phyloP scores from a whole-genome alignment of 2,113 vertebrate genomes.

The Erpornis zantholeuca region DNA sequence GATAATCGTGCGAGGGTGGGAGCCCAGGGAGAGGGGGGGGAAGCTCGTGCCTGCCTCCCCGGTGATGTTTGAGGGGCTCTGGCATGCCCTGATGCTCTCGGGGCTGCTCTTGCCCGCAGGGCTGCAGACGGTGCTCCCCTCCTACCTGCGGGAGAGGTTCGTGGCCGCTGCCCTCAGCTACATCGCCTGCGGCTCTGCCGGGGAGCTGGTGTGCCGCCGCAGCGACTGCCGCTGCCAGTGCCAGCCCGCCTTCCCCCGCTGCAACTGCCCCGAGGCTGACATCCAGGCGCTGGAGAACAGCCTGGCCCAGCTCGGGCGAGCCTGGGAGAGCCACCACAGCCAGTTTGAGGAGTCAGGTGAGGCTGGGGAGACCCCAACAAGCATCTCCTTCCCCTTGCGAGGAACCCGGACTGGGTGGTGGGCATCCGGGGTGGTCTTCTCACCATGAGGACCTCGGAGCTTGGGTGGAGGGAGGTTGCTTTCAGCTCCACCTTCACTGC shows the following conservation, averaged over 20 bases:
- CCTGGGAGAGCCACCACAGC: conserved; percentile 82
- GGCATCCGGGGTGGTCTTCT: background rate
- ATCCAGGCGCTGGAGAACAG: conserved; percentile 91
- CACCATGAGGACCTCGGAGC: background rate
- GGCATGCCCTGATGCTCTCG: rapidly evolving
- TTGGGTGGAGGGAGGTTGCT: background rate
- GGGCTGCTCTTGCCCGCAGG: conserved; percentile 66
- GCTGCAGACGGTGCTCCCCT: conserved; percentile 90
- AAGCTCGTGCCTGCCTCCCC: rapidly evolving
- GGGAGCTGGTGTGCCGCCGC: conserved; percentile 87
- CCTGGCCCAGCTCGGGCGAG: conserved; percentile 82
- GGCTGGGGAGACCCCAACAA: background rate
- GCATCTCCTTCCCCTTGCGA: background rate
- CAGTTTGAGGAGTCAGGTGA: conserved; percentile 95
- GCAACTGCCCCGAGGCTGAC: conserved; percentile 92
- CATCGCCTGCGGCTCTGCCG: conserved; percentile 92
- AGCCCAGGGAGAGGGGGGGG: background rate
- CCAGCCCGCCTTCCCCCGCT: conserved; percentile 83
- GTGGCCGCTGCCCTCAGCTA: conserved; percentile 95
- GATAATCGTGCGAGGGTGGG: background rate
- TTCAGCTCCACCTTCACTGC: rapidly evolving
- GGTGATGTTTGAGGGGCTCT: rapidly evolving
- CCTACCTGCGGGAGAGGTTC: conserved; percentile 87
- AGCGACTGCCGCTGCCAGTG: conserved; percentile 96
- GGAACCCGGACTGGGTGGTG: background rate